Evolutionary conservation across 2,888 invertebrate genomes (phyloP).

Genomic region (Bedellia somnulentella): DNA sequence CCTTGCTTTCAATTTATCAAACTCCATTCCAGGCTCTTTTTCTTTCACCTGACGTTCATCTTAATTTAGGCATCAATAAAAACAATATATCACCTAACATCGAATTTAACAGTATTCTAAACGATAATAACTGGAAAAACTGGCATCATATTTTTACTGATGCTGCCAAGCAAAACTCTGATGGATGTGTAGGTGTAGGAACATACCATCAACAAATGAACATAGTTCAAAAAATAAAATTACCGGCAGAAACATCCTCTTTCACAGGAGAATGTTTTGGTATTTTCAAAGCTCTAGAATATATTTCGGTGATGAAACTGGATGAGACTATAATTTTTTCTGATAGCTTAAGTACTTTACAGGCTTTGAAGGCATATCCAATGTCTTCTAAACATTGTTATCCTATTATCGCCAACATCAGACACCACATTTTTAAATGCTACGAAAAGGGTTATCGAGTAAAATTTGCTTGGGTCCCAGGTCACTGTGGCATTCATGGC

Average conservation of each 20-base stretch:
- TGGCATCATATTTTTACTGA: neutral
- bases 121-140: neutral
- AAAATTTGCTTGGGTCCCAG: conserved; percentile 2
- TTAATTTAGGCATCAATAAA: neutral
- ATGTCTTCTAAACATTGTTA: neutral
- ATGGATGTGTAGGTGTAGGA: neutral
- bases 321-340: conserved; percentile 1
- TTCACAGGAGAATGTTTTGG: conserved; percentile 1
- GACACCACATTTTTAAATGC: neutral
- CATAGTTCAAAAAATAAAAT: neutral
- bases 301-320: neutral
- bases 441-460: too few species aligned
- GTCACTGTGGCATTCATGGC: conserved; percentile 3
- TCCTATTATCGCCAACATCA: neutral
- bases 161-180: neutral
- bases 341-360: conserved; percentile 1
- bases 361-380: neutral
- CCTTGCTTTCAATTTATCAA: neutral
- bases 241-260: neutral
- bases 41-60: neutral
- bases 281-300: neutral
- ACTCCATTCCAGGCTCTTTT: neutral
- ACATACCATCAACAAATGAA: neutral
- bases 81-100: neutral
- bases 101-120: neutral